Conservation (phyloP, 2,888 invertebrate species). For the Clusia tigrina region DNA sequence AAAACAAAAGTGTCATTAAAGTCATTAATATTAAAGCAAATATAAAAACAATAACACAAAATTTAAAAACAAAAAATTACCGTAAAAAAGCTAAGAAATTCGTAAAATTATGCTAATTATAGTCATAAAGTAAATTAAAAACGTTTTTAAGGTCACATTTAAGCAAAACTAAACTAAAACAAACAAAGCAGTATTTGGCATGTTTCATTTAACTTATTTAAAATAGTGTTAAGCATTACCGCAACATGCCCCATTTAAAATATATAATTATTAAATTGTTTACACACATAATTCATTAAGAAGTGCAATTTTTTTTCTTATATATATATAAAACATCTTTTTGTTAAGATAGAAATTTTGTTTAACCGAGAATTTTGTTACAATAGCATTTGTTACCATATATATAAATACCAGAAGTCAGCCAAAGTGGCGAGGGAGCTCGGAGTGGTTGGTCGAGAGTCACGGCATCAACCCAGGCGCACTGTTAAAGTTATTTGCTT, state of each 20-base stretch:
- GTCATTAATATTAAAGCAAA: conserved; percentile 43
- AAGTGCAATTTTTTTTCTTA: too few species aligned
- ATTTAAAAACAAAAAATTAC: conserved; percentile 23
- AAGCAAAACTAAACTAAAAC: conserved; percentile 25
- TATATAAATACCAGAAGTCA: conserved; percentile 1
- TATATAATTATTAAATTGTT: too few species aligned
- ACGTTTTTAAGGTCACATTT: conserved; percentile 36
- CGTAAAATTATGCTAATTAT: background rate
- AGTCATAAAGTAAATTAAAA: conserved; percentile 24
- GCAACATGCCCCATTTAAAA: too few species aligned
- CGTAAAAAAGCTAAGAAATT: conserved; percentile 2
- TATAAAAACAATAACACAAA: conserved; percentile 16
- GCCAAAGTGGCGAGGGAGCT: background rate
- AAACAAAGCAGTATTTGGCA: conserved; percentile 41
- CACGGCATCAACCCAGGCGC: too few species aligned
- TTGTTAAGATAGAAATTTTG: too few species aligned
- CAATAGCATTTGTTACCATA: background rate
- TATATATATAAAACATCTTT: too few species aligned
- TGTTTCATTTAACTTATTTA: conserved; percentile 25
- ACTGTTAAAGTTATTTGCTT: too few species aligned
- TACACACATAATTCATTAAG: too few species aligned
- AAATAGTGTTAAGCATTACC: too few species aligned
- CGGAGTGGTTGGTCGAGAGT: too few species aligned
- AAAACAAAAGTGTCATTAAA: conserved; percentile 48
- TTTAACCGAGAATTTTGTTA: background rate